Evolutionary conservation across 2,888 invertebrate genomes (phyloP).

Genomic region (Sthenelais limicola): DNA sequence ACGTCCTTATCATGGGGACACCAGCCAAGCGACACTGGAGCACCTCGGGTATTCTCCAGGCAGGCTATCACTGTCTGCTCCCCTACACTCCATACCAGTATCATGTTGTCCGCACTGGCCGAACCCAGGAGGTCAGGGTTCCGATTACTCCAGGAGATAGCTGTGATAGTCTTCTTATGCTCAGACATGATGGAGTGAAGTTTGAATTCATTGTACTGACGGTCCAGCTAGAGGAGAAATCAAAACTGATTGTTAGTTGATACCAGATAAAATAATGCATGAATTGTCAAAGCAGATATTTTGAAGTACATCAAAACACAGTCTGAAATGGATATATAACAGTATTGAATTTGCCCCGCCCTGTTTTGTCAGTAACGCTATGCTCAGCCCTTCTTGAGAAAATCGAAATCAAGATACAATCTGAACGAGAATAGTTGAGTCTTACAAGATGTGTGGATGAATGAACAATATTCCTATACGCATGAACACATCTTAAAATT

Average conservation of each 20-base stretch:
- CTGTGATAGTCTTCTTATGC: slow-evolving; percentile 72
- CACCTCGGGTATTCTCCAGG: slow-evolving; percentile 58
- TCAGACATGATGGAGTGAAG: slow-evolving; percentile 73
- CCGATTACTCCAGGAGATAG: slow-evolving; percentile 70
- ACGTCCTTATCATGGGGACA: slow-evolving; percentile 60
- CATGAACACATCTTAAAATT: too few relatives aligned
- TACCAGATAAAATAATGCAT: too few relatives aligned
- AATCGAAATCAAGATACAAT: too few relatives aligned
- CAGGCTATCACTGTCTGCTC: slow-evolving; percentile 65
- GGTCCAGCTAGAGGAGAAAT: slow-evolving; percentile 64
- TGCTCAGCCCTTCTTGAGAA: too few relatives aligned
- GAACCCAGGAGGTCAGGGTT: slow-evolving; percentile 70
- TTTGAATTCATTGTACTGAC: slow-evolving; percentile 68
- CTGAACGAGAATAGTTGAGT: too few relatives aligned
- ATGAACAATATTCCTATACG: too few relatives aligned
- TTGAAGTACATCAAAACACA: too few relatives aligned
- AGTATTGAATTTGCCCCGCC: neutral
- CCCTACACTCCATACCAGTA: slow-evolving; percentile 71
- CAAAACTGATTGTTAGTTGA: too few relatives aligned
- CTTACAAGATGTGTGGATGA: too few relatives aligned
- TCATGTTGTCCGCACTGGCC: slow-evolving; percentile 65
- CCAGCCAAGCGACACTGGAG: slow-evolving; percentile 69
- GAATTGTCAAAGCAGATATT: too few relatives aligned
- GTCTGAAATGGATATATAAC: neutral
- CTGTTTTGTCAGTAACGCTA: neutral